Evolutionary conservation across 2,888 invertebrate species (phyloP).

Genomic region (Tethea ocularis): DNA sequence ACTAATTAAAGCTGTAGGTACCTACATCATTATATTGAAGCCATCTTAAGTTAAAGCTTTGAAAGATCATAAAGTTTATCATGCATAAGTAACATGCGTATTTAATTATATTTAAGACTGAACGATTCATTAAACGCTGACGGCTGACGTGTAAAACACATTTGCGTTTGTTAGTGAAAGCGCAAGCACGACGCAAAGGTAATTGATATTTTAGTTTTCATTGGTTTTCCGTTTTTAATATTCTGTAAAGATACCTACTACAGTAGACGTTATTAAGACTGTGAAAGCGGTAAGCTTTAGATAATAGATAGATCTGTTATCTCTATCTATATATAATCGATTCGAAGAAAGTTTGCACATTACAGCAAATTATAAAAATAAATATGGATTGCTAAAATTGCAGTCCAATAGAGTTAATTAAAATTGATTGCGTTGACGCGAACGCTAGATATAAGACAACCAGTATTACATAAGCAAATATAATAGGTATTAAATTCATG

Average conservation of each 20-base stretch:
- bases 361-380: background rate
- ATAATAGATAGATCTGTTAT: no score
- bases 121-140: background rate
- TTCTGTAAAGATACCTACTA: no score
- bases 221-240: no score
- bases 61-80: background rate
- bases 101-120: background rate
- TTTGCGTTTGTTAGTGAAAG: background rate
- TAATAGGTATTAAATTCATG: no score
- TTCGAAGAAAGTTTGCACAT: background rate
- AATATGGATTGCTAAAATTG: background rate
- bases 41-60: background rate
- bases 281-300: background rate
- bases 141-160: background rate
- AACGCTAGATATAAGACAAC: no score
- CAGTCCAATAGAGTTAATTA: background rate
- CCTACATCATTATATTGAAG: no score
- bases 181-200: no score
- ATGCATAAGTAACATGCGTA: no score
- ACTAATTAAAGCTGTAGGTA: background rate
- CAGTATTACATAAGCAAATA: background rate
- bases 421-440: background rate
- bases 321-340: background rate
- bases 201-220: no score
- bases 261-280: background rate